These are phyloP conservation scores for Aphelinus atriplicis DNA, from an alignment of 1,140 invertebrate species.

Conservation along the genomic window DNA sequence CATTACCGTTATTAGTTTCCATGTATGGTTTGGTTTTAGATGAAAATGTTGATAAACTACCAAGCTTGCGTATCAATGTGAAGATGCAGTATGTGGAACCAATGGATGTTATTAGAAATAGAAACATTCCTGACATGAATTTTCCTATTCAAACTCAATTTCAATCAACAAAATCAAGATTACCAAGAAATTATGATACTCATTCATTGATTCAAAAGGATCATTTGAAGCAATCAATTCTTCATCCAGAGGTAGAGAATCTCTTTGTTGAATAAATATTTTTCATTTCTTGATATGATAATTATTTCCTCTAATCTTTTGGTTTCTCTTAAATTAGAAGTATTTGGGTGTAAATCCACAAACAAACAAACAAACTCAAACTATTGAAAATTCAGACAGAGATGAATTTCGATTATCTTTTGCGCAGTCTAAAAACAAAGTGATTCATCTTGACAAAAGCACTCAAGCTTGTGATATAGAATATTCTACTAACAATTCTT, in stretches of 20 bases:
- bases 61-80: slow-evolving; percentile 43
- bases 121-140: neutral
- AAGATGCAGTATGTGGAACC: slow-evolving; percentile 50
- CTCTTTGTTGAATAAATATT: neutral
- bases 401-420: neutral
- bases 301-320: neutral
- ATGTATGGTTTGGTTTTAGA: slow-evolving; percentile 6
- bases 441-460: neutral
- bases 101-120: slow-evolving; percentile 38
- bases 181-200: neutral
- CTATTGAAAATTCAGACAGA: neutral
- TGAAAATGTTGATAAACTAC: slow-evolving; percentile 29
- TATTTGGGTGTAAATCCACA: too few species aligned
- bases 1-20: slow-evolving; percentile 39
- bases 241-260: slow-evolving; percentile 5
- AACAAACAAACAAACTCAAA: too few species aligned
- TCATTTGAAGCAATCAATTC: neutral
- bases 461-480: neutral
- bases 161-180: neutral
- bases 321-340: neutral
- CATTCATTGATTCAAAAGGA: slow-evolving; percentile 1
- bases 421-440: neutral
- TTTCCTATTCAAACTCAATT: too few species aligned
- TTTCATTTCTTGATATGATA: neutral
- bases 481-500: neutral